Conservation (phyloP, 2,113 vertebrate species). For the Myrmecobius fasciatus region DNA sequence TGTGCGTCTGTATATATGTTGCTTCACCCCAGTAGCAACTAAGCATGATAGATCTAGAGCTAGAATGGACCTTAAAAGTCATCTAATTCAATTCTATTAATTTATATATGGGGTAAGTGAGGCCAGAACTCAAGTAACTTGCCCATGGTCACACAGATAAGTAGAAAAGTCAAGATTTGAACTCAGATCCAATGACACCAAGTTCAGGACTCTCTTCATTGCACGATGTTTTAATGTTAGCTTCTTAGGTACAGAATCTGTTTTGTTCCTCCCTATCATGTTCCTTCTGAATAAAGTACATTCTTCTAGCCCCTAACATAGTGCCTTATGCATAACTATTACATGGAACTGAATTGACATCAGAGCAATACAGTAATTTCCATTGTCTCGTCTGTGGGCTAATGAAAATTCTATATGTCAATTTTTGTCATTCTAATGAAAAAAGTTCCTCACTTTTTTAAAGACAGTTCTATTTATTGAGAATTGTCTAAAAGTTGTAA, state of each 20-base stretch:
- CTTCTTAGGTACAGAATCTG: background rate
- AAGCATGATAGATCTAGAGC: background rate
- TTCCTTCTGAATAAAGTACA: background rate
- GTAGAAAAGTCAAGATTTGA: background rate
- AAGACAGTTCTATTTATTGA: conserved; percentile 6
- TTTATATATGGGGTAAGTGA: background rate
- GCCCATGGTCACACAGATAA: background rate
- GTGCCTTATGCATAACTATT: background rate
- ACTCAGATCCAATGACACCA: background rate
- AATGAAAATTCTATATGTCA: background rate
- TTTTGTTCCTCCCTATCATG: background rate
- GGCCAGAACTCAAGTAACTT: background rate
- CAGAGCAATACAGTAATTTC: background rate
- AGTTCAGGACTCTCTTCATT: background rate
- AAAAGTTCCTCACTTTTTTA: background rate
- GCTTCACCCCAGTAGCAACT: background rate
- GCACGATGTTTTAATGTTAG: background rate
- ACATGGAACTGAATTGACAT: background rate
- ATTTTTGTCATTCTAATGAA: background rate
- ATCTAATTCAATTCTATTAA: background rate
- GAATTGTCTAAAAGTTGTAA: background rate
- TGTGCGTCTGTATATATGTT: background rate
- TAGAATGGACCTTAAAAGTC: background rate
- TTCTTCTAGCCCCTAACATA: background rate
- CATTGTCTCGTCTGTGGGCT: background rate